These are phyloP conservation scores for pig (Sus scrofa) DNA, from an alignment of 2,113 vertebrate species.

Conservation along the genomic window DNA sequence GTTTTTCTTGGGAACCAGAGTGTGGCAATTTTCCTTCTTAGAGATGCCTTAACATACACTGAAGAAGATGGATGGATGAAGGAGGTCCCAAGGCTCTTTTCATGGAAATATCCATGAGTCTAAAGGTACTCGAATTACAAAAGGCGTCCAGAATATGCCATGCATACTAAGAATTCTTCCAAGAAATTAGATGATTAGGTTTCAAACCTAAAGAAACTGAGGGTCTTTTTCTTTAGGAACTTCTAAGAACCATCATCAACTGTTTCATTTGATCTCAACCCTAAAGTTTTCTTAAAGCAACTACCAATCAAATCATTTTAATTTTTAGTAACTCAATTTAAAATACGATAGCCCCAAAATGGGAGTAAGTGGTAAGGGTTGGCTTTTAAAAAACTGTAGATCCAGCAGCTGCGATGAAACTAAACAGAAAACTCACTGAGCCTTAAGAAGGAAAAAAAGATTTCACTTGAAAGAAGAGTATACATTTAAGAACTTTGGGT, in stretches of 20 bases:
- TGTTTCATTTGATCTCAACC: not conserved
- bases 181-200: not conserved
- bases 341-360: not conserved
- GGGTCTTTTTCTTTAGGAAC: not conserved
- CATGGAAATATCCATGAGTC: not conserved
- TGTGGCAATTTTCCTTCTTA: not conserved
- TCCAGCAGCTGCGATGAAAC: not conserved
- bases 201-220: not conserved
- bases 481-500: not conserved
- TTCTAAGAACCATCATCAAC: not conserved
- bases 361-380: not conserved
- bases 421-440: constrained; percentile 23
- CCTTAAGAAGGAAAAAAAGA: not conserved
- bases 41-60: not conserved
- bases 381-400: not conserved
- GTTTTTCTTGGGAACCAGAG: not conserved
- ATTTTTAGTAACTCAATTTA: not conserved
- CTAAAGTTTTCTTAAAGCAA: not conserved
- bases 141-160: not conserved
- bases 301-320: not conserved
- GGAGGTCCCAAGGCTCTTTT: not conserved
- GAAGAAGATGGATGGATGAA: not conserved
- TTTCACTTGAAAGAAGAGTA: not conserved
- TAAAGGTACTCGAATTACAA: not conserved
- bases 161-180: not conserved